Evolutionary conservation across 2,113 vertebrate species (phyloP).

Genomic region (Xiphorhynchus elegans): DNA sequence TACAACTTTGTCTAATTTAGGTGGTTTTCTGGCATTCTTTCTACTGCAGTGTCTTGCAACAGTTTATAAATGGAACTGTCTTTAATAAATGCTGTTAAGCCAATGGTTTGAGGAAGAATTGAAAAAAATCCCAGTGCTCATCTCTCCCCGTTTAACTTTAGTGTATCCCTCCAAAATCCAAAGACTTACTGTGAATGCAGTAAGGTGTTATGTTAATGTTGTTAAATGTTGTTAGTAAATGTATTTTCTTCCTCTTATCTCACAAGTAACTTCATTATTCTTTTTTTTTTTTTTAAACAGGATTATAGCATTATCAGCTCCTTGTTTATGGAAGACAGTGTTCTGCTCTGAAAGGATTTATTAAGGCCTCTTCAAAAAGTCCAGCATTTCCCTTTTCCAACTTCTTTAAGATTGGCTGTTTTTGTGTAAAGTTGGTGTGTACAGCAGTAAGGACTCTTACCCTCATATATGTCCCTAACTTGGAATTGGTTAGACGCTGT

Average conservation of each 20-base stretch:
- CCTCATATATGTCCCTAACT: not conserved
- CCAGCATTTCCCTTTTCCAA: not conserved
- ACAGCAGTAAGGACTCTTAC: not conserved
- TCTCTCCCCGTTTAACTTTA: not conserved
- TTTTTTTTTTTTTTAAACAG: not conserved
- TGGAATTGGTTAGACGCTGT: not conserved
- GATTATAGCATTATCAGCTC: not conserved
- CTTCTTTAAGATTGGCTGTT: not conserved
- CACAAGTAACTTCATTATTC: not conserved
- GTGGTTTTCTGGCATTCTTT: constrained; percentile 24
- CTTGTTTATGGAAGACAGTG: not conserved
- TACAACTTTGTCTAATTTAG: constrained; percentile 6
- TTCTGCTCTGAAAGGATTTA: not conserved
- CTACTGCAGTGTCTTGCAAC: not conserved
- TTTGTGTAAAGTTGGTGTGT: not conserved
- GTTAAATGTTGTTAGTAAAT: not conserved
- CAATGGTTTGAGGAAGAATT: not conserved
- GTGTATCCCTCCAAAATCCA: not conserved
- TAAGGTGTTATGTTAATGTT: not conserved
- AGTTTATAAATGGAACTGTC: not conserved
- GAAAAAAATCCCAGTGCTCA: not conserved
- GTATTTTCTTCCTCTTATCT: not conserved
- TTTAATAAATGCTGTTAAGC: not conserved
- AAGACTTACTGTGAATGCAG: not conserved
- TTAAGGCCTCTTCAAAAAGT: not conserved